Evolutionary conservation across 2,888 invertebrate genomes (phyloP), one percentile per base, ranked within the genome.

Genomic region (Gortyna flavago): DNA sequence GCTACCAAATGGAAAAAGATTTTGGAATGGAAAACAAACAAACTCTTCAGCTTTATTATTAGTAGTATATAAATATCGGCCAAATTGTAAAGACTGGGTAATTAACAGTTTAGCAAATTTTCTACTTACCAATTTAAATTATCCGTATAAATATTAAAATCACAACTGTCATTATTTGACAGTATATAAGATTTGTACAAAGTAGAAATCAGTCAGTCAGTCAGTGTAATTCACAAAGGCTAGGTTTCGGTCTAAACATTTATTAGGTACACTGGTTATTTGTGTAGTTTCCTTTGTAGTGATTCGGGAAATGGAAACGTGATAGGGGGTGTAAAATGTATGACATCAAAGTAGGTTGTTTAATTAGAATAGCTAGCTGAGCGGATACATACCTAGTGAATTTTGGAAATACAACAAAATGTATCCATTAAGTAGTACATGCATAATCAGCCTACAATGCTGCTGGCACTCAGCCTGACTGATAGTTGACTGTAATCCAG

Each of bases 181-280:
- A 25, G 25, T n/a, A n/a, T n/a, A n/a, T n/a, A n/a, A n/a, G n/a
- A n/a, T n/a, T n/a, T n/a, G n/a, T n/a, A n/a, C n/a, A n/a, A n/a
- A n/a, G n/a, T n/a, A n/a, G n/a, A n/a, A n/a, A n/a, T n/a, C n/a
- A n/a, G n/a, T n/a, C n/a, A n/a, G n/a, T n/a, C 9, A 38, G 62
- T 8, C 38, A 41, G 54, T 7, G 16, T 48, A 54, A 83, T 72
- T 72, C 68, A 74, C 83, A 83, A 83, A 86, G 83, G 73, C 44
- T 62, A 41, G 29, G 35, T 54, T 71, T 44, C 13, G 6, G 9
- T 25, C 35, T 35, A 65, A 72, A 71, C 32, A 74, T 71, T 73
- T 61, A 71, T 41, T 41, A 74, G 78, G 41, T 21, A 68, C 62
- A 67, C 66, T 82, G 54, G 51, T 2, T 32, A 13, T 13, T 0